phyloP scores from a whole-genome alignment of 1,140 invertebrate species.

The Drosophila ambigua region DNA sequence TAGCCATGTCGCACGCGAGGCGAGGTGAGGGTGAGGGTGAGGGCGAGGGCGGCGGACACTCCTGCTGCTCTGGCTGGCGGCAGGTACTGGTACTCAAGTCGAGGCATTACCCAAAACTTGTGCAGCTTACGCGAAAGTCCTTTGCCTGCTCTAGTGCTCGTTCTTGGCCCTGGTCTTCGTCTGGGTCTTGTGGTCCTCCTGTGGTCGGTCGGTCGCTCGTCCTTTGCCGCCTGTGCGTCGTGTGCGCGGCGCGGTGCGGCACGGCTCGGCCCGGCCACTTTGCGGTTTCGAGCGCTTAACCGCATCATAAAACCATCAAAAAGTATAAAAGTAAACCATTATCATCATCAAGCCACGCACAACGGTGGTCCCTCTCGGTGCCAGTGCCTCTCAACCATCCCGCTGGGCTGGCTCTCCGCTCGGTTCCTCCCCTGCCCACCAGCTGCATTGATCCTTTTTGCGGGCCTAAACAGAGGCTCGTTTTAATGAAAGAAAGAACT shows the following conservation, averaged over 20 bases:
- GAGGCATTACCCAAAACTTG: slow-evolving; percentile 69
- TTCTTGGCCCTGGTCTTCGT: slow-evolving; percentile 1
- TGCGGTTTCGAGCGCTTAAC: slow-evolving; percentile 80
- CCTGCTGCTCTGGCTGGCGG: no score
- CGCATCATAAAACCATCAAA: slow-evolving; percentile 81
- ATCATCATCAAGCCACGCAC: slow-evolving; percentile 74
- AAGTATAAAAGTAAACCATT: slow-evolving; percentile 78
- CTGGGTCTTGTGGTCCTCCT: not conserved
- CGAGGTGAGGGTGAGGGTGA: slow-evolving; percentile 25
- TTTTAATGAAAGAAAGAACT: slow-evolving; percentile 65
- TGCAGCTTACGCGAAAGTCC: slow-evolving; percentile 68
- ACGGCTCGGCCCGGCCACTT: slow-evolving; percentile 42
- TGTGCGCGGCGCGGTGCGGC: slow-evolving; percentile 39
- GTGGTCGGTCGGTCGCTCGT: not conserved
- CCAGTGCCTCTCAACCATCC: not conserved
- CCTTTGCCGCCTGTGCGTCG: slow-evolving; percentile 26
- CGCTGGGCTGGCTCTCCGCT: slow-evolving; percentile 8
- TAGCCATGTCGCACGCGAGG: slow-evolving; percentile 71
- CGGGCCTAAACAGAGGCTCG: slow-evolving; percentile 14
- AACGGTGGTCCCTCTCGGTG: slow-evolving; percentile 32
- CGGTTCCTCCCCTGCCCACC: slow-evolving; percentile 17
- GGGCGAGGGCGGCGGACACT: slow-evolving; percentile 8
- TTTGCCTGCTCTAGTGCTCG: slow-evolving; percentile 5
- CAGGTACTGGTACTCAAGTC: slow-evolving; percentile 45
- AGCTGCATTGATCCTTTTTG: slow-evolving; percentile 58